Percentiles rank a stretch among this genome's conserved stretches.
These are phyloP conservation scores for Iguana delicatissima DNA, from an alignment of 2,797 vertebrate genomes.

Conservation along the genomic window DNA sequence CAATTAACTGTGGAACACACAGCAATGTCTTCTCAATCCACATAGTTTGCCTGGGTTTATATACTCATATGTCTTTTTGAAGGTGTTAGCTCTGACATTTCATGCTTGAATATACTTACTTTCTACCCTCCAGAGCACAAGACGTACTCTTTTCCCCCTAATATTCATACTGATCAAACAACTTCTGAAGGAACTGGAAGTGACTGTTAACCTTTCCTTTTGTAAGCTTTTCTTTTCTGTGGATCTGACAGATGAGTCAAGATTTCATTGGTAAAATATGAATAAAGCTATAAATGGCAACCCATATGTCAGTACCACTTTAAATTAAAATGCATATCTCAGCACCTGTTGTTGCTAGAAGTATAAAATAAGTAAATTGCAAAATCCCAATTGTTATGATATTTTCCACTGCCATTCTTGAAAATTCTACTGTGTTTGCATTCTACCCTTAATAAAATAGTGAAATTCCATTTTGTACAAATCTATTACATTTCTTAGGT, in stretches of 20 bases:
- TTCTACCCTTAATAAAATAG: background rate
- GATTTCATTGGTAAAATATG: slow-evolving; percentile 19
- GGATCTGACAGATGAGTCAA: slow-evolving; percentile 21
- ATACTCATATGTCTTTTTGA: slow-evolving; percentile 13
- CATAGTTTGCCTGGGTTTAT: background rate
- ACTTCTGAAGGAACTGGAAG: slow-evolving; percentile 36
- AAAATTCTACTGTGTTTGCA: background rate
- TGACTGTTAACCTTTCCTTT: slow-evolving; percentile 30
- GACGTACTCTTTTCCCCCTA: background rate
- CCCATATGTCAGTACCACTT: background rate
- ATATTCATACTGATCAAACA: slow-evolving; percentile 24
- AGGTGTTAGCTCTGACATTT: slow-evolving; percentile 2
- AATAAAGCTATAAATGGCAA: slow-evolving; percentile 8
- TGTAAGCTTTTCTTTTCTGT: slow-evolving; percentile 19
- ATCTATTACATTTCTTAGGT: background rate
- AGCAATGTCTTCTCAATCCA: background rate
- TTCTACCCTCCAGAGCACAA: slow-evolving; percentile 3
- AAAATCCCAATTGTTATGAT: slow-evolving; percentile 10
- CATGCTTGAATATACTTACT: slow-evolving; percentile 5
- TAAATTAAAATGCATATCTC: no score
- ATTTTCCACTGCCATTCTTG: slow-evolving; percentile 4
- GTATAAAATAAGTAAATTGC: slow-evolving; percentile 12
- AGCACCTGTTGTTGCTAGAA: no score
- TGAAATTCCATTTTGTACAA: slow-evolving; percentile 8
- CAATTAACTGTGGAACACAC: background rate